Conservation (phyloP, 2,888 invertebrate genomes). For the Drosophila kuntzei region DNA sequence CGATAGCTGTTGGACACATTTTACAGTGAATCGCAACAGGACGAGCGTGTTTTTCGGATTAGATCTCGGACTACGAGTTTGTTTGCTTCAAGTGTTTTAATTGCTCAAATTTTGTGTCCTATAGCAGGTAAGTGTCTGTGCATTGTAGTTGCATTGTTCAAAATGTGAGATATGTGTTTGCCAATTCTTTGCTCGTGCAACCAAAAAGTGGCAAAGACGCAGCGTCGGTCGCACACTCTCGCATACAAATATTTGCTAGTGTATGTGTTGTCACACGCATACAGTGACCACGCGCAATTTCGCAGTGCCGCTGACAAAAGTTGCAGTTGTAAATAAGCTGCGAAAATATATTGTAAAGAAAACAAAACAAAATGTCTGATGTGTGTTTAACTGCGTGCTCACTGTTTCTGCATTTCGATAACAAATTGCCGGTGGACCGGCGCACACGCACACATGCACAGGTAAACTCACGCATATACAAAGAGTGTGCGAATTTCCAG, state of each 20-base stretch:
- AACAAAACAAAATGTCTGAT: neutral
- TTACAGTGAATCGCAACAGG: constrained; percentile 21
- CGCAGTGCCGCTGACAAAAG: constrained; percentile 9
- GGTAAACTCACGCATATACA: neutral
- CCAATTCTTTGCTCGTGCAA: neutral
- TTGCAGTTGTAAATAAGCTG: constrained; percentile 11
- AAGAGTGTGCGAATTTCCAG: constrained; percentile 8
- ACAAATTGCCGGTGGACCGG: constrained; percentile 39
- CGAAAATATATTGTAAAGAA: neutral
- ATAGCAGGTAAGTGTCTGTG: constrained; percentile 31
- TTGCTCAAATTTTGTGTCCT: constrained; percentile 19
- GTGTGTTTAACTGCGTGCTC: neutral
- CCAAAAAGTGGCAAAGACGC: constrained; percentile 19
- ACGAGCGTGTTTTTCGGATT: constrained; percentile 29
- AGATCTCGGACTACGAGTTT: constrained; percentile 1
- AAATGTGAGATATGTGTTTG: neutral
- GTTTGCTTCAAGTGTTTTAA: constrained; percentile 4
- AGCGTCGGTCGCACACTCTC: constrained; percentile 42
- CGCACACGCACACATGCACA: constrained; percentile 4
- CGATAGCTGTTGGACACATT: constrained; percentile 20
- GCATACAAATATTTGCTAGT: constrained; percentile 15
- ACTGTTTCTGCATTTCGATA: neutral
- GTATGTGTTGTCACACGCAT: constrained; percentile 12
- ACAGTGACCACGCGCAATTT: constrained; percentile 45
- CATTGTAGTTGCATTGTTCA: neutral